Base-by-base conservation (phyloP, 2,797 vertebrate genomes). In the Catharus ustulatus region DNA sequence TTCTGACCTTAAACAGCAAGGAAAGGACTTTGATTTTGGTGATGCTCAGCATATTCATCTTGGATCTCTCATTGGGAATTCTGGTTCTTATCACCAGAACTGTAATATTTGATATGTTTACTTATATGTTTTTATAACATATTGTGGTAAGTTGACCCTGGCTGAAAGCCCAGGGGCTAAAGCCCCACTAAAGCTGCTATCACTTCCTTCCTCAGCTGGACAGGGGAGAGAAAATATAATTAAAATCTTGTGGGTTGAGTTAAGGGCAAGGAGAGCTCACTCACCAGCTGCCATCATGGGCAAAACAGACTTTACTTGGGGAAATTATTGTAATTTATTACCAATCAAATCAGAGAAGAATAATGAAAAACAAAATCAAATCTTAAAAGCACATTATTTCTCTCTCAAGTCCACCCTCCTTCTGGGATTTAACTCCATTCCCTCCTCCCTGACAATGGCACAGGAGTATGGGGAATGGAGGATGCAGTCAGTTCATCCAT, bases 181-280 rank as follows among this genome's bases (percentile, higher is more conserved):
- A 77, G 14, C 17, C 10, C 12, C 30, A 63, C 9, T 38, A 58
- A n/a, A 43, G 23, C 27, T 27, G 22, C 34, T 36, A 27, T n/a
- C 27, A 69, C 16, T 38, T 17, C 6, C 23, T 40, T 69, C 10
- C 11, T 52, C 32, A 58, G 18, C 21, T 49, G 19, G 9, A 55
- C 17, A 72, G 34, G 19, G 11, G 13, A 61, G 15, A 71, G 12
- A 38, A 91, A 61, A 55, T 52, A 12, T 4, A n/a, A 32, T 21
- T 10, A 49, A 63, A 63, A 14, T 2, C 22, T 49, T 0, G 0
- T n/a, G 36, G 20, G 4, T 15, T 54, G 15, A 12, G 11, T 19
- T 30, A 51, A 63, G 14, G 5, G 30, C 45, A 32, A 34, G 21
- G n/a, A 58, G 13, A 64, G 4, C 42, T 55, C 15, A 27, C 18